phyloP scores from a whole-genome alignment of 2,113 vertebrate species.

The Gymnogyps californianus region DNA sequence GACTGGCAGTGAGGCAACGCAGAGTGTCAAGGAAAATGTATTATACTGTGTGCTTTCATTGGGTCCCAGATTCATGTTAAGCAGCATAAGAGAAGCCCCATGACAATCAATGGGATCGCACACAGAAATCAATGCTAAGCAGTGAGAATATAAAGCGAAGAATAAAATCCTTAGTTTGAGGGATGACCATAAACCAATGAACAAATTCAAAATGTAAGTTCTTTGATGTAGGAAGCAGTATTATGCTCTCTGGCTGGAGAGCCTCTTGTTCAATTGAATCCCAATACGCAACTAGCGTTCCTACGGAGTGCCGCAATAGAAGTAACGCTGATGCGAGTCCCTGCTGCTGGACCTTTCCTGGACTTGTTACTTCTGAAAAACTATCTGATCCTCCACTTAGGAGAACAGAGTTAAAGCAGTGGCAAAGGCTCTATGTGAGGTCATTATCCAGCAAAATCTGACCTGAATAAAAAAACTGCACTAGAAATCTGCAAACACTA shows the following conservation, averaged over 20 bases:
- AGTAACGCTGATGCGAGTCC: background rate
- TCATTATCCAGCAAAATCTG: background rate
- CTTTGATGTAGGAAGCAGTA: background rate
- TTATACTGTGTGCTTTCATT: background rate
- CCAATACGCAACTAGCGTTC: background rate
- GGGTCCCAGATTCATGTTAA: background rate
- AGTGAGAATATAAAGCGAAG: fast-evolving
- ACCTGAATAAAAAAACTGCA: background rate
- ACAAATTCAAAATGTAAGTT: background rate
- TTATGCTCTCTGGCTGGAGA: background rate
- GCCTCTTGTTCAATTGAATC: background rate
- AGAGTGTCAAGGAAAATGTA: fast-evolving
- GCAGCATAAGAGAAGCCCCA: fast-evolving
- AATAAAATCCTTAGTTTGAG: background rate
- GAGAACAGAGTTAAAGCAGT: background rate
- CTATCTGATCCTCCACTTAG: background rate
- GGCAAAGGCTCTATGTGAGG: background rate
- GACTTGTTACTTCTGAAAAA: background rate
- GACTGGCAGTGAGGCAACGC: background rate
- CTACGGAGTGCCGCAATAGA: background rate
- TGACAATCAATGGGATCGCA: background rate
- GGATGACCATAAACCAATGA: background rate
- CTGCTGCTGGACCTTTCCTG: background rate
- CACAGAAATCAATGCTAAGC: background rate
- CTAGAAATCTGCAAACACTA: background rate